A percentile compares a stretch with the other conserved stretches of the same genome.
These are phyloP conservation scores for Pimephales promelas DNA, from an alignment of 2,113 vertebrate genomes.

Conservation along the genomic window DNA sequence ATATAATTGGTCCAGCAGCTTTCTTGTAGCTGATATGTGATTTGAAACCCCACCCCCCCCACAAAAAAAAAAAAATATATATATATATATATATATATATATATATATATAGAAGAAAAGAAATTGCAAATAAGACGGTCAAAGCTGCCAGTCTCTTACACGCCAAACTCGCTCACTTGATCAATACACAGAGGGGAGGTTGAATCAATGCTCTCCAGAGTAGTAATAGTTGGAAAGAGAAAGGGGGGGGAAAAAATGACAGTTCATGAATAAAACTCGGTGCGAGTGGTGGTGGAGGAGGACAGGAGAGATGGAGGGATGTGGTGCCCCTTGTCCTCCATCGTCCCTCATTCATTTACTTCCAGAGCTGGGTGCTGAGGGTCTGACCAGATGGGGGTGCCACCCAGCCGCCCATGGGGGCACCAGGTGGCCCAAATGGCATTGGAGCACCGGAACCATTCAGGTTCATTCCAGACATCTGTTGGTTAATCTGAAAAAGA, in stretches of 20 bases:
- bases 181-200: conserved; percentile 77
- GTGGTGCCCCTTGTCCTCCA: conserved; percentile 47
- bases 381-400: conserved; percentile 88
- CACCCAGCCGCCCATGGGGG: conserved; percentile 81
- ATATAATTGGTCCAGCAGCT: conserved; percentile 80
- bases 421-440: conserved; percentile 81
- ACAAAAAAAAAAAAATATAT: too few relatives aligned
- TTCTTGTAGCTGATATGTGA: conserved; percentile 69
- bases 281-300: conserved; percentile 69
- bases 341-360: conserved; percentile 73
- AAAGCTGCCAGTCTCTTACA: conserved; percentile 76
- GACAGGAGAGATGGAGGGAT: conserved; percentile 35
- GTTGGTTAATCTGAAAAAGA: conserved; percentile 86
- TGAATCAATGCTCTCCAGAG: conserved; percentile 75
- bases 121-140: conserved; percentile 65
- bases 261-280: conserved; percentile 76
- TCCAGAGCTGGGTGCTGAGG: conserved; percentile 98
- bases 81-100: conserved; percentile 49
- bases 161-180: conserved; percentile 75
- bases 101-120: conserved; percentile 50
- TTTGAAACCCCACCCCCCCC: conserved; percentile 53
- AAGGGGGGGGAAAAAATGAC: conserved; percentile 61
- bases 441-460: conserved; percentile 67
- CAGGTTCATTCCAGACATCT: conserved; percentile 89
- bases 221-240: conserved; percentile 74